Conservation (phyloP, 92 coral and sea anemone species). For the Zoanthus sansibaricus region DNA sequence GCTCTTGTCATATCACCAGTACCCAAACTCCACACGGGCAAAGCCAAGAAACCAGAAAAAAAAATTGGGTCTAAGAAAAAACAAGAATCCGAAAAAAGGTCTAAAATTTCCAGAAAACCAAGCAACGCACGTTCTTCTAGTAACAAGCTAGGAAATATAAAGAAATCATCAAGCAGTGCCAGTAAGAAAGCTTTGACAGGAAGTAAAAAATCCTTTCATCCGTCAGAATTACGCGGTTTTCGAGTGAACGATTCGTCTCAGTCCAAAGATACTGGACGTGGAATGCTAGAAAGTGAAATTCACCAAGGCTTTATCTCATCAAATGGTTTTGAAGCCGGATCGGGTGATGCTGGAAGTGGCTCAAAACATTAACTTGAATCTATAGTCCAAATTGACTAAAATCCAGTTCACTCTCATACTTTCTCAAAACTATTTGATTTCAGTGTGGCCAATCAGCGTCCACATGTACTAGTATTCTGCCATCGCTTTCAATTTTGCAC, state of each 20-base stretch:
- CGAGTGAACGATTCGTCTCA: slow-evolving; percentile 23
- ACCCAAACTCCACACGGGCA: slow-evolving; percentile 62
- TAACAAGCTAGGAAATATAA: slow-evolving; percentile 15
- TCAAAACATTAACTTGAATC: slow-evolving; percentile 13
- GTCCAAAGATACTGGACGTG: slow-evolving; percentile 40
- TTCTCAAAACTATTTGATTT: no score
- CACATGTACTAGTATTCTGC: no score
- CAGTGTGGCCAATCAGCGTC: no score
- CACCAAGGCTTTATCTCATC: slow-evolving; percentile 28
- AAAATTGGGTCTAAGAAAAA: background rate
- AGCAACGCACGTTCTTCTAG: background rate
- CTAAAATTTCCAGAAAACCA: background rate
- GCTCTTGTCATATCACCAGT: slow-evolving; percentile 84
- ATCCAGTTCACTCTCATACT: no score
- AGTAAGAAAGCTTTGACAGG: slow-evolving; percentile 13
- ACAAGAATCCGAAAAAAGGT: slow-evolving; percentile 17
- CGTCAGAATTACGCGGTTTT: slow-evolving; percentile 31
- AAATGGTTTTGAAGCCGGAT: slow-evolving; percentile 31
- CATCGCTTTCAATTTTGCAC: no score
- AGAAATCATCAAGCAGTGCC: background rate
- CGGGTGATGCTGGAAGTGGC: slow-evolving; percentile 34
- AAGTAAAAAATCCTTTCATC: slow-evolving; percentile 24
- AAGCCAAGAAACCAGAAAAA: slow-evolving; percentile 62
- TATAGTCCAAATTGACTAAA: background rate
- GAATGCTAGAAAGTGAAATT: slow-evolving; percentile 44